Conservation (phyloP, 2,888 invertebrate genomes). For the Conomelus anceps region DNA sequence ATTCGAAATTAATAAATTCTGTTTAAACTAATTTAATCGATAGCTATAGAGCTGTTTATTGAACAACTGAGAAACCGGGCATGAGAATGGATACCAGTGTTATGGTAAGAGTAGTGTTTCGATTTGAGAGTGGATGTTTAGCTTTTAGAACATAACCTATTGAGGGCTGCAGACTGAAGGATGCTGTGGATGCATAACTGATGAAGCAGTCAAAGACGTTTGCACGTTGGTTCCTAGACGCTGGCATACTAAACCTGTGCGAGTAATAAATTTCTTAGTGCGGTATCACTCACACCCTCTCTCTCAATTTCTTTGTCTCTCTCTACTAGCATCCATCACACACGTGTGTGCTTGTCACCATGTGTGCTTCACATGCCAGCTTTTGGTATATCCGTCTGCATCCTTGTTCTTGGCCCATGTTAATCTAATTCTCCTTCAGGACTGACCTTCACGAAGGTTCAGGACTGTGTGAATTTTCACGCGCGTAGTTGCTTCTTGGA, state of each 20-base stretch:
- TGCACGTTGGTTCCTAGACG: not conserved
- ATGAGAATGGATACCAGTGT: not conserved
- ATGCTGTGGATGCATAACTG: not conserved
- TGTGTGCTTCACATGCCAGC: conserved; percentile 22
- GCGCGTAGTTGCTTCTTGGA: not conserved
- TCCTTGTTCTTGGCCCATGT: not conserved
- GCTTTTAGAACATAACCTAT: not conserved
- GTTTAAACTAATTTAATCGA: too few relatives aligned
- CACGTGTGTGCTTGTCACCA: conserved; percentile 28
- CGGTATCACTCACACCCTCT: not conserved
- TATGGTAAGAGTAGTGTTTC: not conserved
- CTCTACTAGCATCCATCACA: conserved; percentile 32
- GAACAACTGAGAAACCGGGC: too few relatives aligned
- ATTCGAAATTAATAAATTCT: too few relatives aligned
- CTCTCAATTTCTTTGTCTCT: conserved; percentile 21
- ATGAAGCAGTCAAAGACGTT: not conserved
- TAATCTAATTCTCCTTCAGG: not conserved
- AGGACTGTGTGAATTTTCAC: not conserved
- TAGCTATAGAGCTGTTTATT: too few relatives aligned
- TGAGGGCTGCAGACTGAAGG: not conserved
- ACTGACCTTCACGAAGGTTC: too few relatives aligned
- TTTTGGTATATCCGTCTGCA: conserved; percentile 30
- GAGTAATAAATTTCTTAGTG: too few relatives aligned
- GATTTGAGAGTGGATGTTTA: not conserved
- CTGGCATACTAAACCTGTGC: not conserved